A percentile compares a stretch with the other conserved stretches of the same genome.
Evolutionary conservation across 2,797 vertebrate species (phyloP).

Genomic region (Anguilla obscura): DNA sequence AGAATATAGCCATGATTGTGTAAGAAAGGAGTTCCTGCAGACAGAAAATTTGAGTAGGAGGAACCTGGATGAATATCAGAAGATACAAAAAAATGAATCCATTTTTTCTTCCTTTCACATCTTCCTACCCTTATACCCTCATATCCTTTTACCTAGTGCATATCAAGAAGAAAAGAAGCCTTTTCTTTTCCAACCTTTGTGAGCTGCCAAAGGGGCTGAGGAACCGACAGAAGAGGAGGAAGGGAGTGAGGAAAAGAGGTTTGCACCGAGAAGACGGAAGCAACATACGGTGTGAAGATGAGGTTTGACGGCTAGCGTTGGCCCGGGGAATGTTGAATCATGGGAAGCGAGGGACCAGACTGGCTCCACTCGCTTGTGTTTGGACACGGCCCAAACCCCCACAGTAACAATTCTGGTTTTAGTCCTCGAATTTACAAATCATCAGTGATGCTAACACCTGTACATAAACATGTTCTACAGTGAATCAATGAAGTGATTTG

Average conservation of each 20-base stretch:
- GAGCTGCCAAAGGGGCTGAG: background rate
- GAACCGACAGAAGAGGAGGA: background rate
- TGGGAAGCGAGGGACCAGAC: background rate
- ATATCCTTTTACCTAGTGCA: background rate
- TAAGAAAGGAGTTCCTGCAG: background rate
- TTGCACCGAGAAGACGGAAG: background rate
- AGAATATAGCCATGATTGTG: background rate
- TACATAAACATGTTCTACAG: too few relatives aligned
- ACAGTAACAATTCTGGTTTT: background rate
- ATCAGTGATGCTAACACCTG: too few relatives aligned
- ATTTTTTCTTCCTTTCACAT: background rate
- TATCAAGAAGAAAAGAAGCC: background rate
- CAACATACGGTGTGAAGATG: background rate
- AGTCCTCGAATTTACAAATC: too few relatives aligned
- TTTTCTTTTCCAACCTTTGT: background rate
- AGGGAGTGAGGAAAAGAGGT: background rate
- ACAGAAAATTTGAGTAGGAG: conserved; percentile 8
- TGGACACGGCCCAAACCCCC: background rate
- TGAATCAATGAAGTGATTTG: too few relatives aligned
- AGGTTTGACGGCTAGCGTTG: background rate
- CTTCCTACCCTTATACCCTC: background rate
- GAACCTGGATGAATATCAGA: background rate
- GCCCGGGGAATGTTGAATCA: background rate
- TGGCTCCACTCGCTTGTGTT: background rate
- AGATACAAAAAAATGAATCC: background rate